These are phyloP conservation scores for Xyrauchen texanus DNA, from an alignment of 2,113 vertebrate genomes.

Conservation along the genomic window DNA sequence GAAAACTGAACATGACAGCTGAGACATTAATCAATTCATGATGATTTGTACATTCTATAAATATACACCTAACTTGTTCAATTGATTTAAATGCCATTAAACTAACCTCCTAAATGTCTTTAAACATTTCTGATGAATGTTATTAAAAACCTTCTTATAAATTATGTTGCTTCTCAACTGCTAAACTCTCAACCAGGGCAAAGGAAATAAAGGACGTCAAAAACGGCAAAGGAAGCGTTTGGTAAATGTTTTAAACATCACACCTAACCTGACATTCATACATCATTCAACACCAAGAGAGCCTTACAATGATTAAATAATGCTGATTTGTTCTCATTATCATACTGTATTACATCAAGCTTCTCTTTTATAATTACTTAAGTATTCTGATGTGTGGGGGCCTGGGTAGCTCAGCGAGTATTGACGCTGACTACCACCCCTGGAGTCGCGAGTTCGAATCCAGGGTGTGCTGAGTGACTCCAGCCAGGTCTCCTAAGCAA, in stretches of 20 bases:
- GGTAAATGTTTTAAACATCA: constrained; percentile 72
- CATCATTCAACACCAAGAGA: too few species aligned
- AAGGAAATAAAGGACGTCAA: constrained; percentile 78
- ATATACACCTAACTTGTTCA: background rate
- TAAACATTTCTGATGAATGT: background rate
- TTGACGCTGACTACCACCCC: too few species aligned
- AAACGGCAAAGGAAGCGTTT: constrained; percentile 75
- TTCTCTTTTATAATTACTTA: background rate
- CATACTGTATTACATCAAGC: background rate
- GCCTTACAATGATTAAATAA: background rate
- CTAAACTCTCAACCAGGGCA: constrained; percentile 76
- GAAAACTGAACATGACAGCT: background rate
- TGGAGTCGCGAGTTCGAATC: too few species aligned
- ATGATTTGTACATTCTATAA: background rate
- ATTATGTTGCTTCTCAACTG: constrained; percentile 57
- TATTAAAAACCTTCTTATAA: constrained; percentile 22
- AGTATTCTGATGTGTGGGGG: background rate
- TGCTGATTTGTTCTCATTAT: background rate
- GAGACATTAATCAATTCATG: background rate
- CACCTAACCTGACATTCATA: constrained; percentile 25
- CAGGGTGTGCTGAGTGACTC: too few species aligned
- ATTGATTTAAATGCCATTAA: background rate
- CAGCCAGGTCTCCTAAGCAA: too few species aligned
- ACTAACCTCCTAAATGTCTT: background rate
- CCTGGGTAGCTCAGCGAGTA: too few species aligned